phyloP scores from a whole-genome alignment of 64 coral and sea anemone genomes.

The Catalaphyllia jardinei region DNA sequence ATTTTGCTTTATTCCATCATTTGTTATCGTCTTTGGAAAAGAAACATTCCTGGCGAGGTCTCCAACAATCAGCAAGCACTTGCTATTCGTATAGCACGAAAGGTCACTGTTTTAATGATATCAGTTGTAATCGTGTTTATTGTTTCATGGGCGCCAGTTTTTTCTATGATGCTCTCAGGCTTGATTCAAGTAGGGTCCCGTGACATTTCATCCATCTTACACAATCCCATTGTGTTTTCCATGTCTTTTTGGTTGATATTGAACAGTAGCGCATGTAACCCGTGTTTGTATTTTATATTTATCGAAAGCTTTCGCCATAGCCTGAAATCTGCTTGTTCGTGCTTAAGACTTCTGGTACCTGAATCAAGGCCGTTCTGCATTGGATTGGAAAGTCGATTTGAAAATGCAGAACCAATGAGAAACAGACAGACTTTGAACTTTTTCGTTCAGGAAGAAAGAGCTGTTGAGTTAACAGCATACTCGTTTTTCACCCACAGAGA shows the following conservation, averaged over 20 bases:
- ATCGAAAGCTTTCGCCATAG: not conserved
- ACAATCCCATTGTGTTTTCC: not conserved
- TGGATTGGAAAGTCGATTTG: not conserved
- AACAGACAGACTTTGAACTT: not conserved
- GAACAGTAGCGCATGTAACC: not conserved
- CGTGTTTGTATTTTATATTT: slow-evolving; percentile 1
- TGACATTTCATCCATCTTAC: too few species aligned
- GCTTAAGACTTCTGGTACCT: not conserved
- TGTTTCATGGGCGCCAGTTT: slow-evolving; percentile 28
- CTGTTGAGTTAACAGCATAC: not conserved
- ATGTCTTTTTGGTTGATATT: not conserved
- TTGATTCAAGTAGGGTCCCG: not conserved
- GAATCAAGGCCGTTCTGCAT: not conserved
- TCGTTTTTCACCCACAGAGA: not conserved
- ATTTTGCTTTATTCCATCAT: slow-evolving; percentile 1
- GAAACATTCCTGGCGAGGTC: slow-evolving; percentile 30
- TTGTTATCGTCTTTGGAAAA: slow-evolving; percentile 29
- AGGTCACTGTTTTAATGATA: slow-evolving; percentile 43
- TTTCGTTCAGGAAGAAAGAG: not conserved
- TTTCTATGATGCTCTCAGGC: not conserved
- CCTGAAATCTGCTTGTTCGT: not conserved
- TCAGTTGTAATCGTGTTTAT: slow-evolving; percentile 10
- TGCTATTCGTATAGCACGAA: slow-evolving; percentile 7
- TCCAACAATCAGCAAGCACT: not conserved
- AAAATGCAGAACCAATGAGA: not conserved